These are phyloP conservation scores for Pangasius djambal DNA, from an alignment of 2,797 vertebrate species.

Conservation along the genomic window DNA sequence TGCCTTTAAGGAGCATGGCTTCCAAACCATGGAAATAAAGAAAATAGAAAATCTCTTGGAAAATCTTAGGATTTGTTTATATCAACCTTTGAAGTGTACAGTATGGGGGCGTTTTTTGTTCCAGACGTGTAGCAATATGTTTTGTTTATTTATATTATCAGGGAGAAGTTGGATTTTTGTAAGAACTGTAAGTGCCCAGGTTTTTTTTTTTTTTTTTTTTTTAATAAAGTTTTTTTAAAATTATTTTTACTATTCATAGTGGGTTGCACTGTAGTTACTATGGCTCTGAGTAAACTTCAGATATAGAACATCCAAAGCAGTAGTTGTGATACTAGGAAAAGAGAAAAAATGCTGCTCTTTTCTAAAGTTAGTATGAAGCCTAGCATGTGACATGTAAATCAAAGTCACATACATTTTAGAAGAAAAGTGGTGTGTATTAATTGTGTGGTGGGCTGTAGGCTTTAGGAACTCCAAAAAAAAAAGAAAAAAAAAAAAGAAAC, in stretches of 20 bases:
- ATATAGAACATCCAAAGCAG: not conserved
- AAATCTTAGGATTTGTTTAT: conserved; percentile 25
- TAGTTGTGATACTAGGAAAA: not conserved
- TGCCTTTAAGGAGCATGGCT: conserved; percentile 17
- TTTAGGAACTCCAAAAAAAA: not conserved
- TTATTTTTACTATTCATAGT: not conserved
- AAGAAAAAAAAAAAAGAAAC: not conserved
- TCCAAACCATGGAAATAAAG: not conserved
- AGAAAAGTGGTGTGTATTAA: not conserved
- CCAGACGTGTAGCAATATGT: not conserved
- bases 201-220: not conserved
- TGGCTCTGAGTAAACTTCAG: not conserved
- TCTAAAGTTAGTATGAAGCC: not conserved
- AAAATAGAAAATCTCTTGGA: not conserved
- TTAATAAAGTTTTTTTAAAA: not conserved
- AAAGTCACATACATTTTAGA: not conserved
- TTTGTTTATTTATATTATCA: conserved; percentile 19
- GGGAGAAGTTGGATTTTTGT: not conserved
- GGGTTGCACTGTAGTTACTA: not conserved
- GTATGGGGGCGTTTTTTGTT: not conserved
- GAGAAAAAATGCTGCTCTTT: not conserved
- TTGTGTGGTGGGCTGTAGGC: not conserved
- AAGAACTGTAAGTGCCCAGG: not conserved
- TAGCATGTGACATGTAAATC: not conserved
- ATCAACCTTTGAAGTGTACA: not conserved